A percentile compares a stretch with the other conserved stretches of the same genome.
These are phyloP conservation scores for Sebastes schlegelii DNA, from an alignment of 2,113 vertebrate genomes.

Conservation along the genomic window DNA sequence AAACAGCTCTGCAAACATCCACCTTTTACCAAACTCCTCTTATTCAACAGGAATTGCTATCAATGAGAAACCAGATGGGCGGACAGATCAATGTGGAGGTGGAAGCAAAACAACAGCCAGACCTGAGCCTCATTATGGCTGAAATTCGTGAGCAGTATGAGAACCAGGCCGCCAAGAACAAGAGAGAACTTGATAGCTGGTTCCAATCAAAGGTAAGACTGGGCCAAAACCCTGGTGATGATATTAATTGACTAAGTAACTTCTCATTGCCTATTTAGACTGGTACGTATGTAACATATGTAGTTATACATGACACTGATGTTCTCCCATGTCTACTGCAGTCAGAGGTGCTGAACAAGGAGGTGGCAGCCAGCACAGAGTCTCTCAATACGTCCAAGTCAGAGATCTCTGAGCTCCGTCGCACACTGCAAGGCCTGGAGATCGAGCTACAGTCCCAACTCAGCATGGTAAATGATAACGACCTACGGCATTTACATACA, in stretches of 20 bases:
- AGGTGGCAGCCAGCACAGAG: slow-evolving; percentile 83
- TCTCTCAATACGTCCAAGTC: slow-evolving; percentile 82
- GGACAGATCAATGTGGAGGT: slow-evolving; percentile 87
- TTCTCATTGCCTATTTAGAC: not conserved
- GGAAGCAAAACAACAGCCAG: slow-evolving; percentile 74
- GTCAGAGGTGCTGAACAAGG: slow-evolving; percentile 86
- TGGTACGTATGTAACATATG: not conserved
- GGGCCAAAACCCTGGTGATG: not conserved
- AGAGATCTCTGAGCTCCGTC: slow-evolving; percentile 86
- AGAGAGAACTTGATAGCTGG: slow-evolving; percentile 83
- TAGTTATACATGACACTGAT: not conserved
- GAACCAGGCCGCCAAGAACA: slow-evolving; percentile 83
- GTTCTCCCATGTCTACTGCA: slow-evolving; percentile 58
- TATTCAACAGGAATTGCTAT: slow-evolving; percentile 75
- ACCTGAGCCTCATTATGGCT: slow-evolving; percentile 72
- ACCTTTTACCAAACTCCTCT: not conserved
- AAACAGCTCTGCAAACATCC: no score
- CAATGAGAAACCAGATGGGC: slow-evolving; percentile 73
- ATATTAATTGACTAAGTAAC: not conserved
- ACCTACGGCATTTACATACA: not conserved
- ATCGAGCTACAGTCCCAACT: slow-evolving; percentile 91
- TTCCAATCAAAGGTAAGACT: slow-evolving; percentile 80
- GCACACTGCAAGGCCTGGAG: slow-evolving; percentile 87
- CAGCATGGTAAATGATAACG: slow-evolving; percentile 85
- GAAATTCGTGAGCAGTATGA: slow-evolving; percentile 91